Conservation (phyloP, 2,113 vertebrate species). For the Gambusia holbrooki region DNA sequence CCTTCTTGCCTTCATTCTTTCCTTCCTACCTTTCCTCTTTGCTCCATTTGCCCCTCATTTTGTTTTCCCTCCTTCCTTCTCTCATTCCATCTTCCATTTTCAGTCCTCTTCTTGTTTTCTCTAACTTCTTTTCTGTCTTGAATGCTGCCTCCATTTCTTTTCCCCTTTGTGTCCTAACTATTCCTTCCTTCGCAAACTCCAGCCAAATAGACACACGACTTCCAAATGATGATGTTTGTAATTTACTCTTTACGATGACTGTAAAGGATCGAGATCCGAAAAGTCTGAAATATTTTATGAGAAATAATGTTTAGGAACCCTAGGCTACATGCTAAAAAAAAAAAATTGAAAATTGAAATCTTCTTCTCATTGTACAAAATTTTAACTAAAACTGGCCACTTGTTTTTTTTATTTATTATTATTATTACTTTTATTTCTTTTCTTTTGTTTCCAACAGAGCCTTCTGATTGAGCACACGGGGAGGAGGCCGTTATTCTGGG, state of each 20-base stretch:
- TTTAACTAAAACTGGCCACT: too few species aligned
- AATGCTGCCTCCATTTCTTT: too few species aligned
- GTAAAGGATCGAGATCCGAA: not conserved
- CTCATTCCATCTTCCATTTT: not conserved
- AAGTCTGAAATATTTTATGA: not conserved
- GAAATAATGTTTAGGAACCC: not conserved
- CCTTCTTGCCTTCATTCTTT: too few species aligned
- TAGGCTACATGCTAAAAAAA: not conserved
- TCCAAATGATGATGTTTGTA: too few species aligned
- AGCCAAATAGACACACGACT: too few species aligned
- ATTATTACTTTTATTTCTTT: not conserved
- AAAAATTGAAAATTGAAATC: not conserved
- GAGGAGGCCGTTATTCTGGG: slow-evolving; percentile 81
- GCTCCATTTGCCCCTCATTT: not conserved
- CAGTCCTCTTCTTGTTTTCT: too few species aligned
- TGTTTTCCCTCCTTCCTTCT: not conserved
- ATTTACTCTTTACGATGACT: not conserved
- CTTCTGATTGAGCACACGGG: slow-evolving; percentile 82
- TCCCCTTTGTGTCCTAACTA: too few species aligned
- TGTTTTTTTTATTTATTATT: too few species aligned
- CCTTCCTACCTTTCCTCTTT: too few species aligned
- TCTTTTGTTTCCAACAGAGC: slow-evolving; percentile 64
- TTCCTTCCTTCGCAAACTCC: too few species aligned
- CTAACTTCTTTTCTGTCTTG: too few species aligned
- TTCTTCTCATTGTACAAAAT: too few species aligned